Conservation (phyloP, 2,888 invertebrate species). For the Calameuta filiformis region DNA sequence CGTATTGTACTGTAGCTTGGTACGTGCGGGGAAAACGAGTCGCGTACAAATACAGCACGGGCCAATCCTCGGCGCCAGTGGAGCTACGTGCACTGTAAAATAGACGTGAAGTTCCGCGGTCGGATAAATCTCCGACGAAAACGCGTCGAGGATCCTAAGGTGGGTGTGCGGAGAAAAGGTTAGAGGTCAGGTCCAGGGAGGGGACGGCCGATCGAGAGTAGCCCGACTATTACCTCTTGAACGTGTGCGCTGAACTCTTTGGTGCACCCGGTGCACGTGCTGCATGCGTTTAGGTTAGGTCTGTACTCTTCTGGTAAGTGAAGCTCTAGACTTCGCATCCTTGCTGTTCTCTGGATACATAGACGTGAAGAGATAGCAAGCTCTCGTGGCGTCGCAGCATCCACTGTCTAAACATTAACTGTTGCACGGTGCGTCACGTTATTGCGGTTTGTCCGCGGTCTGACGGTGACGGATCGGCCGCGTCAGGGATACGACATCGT, state of each 20-base stretch:
- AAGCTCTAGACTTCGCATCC: not conserved
- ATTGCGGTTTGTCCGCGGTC: not conserved
- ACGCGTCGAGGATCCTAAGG: conserved; percentile 15
- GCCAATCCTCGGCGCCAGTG: not conserved
- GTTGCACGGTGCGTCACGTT: not conserved
- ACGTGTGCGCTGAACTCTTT: not conserved
- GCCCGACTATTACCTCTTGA: not conserved
- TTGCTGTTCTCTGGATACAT: not conserved
- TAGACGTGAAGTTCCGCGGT: conserved; percentile 27
- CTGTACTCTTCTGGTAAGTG: not conserved
- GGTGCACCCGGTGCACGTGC: not conserved
- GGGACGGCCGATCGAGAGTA: not conserved
- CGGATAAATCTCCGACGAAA: conserved; percentile 31
- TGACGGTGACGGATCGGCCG: not conserved
- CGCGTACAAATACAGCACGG: not conserved
- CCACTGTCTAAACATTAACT: not conserved
- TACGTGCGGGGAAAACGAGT: not conserved
- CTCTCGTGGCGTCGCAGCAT: not conserved
- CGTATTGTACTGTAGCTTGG: not conserved
- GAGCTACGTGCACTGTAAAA: conserved; percentile 23
- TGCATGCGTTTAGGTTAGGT: not conserved
- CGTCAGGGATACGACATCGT: not conserved
- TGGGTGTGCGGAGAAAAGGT: not conserved
- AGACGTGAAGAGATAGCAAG: not conserved
- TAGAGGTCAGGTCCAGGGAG: not conserved